Evolutionary conservation across 2,113 vertebrate genomes (phyloP), one percentile per base, ranked within the genome.

Genomic region (Pseudonaja textilis): DNA sequence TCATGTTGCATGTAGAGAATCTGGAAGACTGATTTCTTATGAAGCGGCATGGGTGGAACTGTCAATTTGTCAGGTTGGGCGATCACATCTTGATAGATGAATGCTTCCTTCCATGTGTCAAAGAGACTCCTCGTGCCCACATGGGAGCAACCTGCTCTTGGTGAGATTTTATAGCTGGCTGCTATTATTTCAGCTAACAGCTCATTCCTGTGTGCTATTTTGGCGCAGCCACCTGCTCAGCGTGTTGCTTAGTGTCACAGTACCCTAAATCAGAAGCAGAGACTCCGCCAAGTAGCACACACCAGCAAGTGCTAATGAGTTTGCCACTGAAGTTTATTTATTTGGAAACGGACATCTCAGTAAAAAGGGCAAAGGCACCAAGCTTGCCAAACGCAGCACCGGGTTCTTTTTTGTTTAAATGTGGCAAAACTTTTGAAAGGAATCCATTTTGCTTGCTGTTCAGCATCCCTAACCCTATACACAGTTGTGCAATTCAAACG

Each of bases 231-330:
- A 97, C 96, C 96, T 97, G 96, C 93, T 97, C 95, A 59, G 96
- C 95, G 94, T 96, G 97, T 96, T 93, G 95, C 95, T 96, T 96
- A 95, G 97, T 96, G 96, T 97, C 97, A 96, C 96, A 96, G 96
- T 95, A 96, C 88, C 96, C 97, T 96, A 97, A 96, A 97, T 97
- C 96, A 96, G 95, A 95, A 92, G 91, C 86, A 93, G 89, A 96
- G 93, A 92, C 94, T 96, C 95, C 95, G 96, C 93, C 96, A 97
- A 96, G 96, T 96, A 96, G 94, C 87, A 93, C 95, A 95, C 94
- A 95, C 95, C 95, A 95, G 91, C 64, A 96, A 89, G 94, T 96
- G 94, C 93, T 95, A 96, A 96, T 96, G 96, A 97, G 95, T 96
- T 96, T 96, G 95, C 93, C 94, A 92, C 87, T 92, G 39, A 91